Percentiles rank a stretch among this genome's conserved stretches.
phyloP scores from a whole-genome alignment of 92 coral and sea anemone genomes.

The Hydrozoanthus gracilis region DNA sequence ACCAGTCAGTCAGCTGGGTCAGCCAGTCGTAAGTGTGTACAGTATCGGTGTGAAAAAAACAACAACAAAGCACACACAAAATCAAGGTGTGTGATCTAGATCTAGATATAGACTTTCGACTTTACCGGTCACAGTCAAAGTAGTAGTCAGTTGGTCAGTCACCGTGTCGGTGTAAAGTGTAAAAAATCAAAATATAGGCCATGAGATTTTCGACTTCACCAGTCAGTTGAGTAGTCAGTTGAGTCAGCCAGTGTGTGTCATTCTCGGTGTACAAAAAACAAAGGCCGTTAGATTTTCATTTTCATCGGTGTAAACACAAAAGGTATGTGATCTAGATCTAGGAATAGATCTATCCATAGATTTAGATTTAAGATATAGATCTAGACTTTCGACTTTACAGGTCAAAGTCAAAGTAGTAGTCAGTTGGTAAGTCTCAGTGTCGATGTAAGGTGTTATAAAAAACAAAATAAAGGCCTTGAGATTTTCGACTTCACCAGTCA shows the following conservation, averaged over 20 bases:
- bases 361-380: background rate
- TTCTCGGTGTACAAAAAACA: background rate
- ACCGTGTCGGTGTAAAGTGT: background rate
- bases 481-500: background rate
- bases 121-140: background rate
- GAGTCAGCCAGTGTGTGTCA: background rate
- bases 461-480: background rate
- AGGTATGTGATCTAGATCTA: background rate
- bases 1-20: background rate
- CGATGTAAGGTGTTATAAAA: background rate
- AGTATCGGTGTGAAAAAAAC: background rate
- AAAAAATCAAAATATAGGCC: background rate
- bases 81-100: background rate
- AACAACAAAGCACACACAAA: background rate
- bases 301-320: background rate
- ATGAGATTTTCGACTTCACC: background rate
- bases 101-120: background rate
- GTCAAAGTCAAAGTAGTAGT: background rate
- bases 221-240: background rate
- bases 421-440: background rate
- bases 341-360: background rate
- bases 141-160: background rate
- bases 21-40: background rate
- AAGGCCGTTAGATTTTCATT: background rate
- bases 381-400: background rate